Percentiles rank a stretch among this genome's conserved stretches.
phyloP scores from a whole-genome alignment of 30 jellyfish, hydroid and myxozoan species.

The Aurelia aurita region DNA sequence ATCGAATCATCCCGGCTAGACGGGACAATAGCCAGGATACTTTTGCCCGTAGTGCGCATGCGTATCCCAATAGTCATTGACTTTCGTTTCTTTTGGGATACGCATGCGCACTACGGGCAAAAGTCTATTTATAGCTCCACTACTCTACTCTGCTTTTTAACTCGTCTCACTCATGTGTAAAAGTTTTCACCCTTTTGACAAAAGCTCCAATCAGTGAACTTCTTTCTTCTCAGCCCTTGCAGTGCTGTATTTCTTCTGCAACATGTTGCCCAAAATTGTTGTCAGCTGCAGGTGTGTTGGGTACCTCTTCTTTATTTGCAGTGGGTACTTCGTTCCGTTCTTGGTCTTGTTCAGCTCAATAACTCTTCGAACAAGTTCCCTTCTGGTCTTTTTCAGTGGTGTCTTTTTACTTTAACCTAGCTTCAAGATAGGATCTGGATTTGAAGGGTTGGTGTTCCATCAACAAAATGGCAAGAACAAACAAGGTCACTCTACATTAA shows the following conservation, averaged over 20 bases:
- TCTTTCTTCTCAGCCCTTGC: not conserved
- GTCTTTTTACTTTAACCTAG: too few species aligned
- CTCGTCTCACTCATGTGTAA: too few species aligned
- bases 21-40: too few species aligned
- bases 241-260: not conserved
- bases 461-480: conserved; percentile 47
- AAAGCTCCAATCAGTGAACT: not conserved
- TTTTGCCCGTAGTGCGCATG: too few species aligned
- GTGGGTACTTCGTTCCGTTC: not conserved
- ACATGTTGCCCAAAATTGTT: not conserved
- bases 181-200: not conserved
- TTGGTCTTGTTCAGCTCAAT: not conserved
- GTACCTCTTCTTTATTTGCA: too few species aligned
- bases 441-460: conserved; percentile 47
- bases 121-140: not conserved
- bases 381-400: conserved; percentile 54
- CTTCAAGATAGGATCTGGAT: too few species aligned
- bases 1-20: too few species aligned
- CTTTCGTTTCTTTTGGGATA: not conserved
- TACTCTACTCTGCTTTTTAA: too few species aligned
- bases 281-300: too few species aligned
- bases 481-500: conserved; percentile 38
- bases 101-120: too few species aligned
- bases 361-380: conserved; percentile 12
- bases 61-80: conserved; percentile 10